A percentile compares a stretch with the other conserved stretches of the same genome.
These are phyloP conservation scores for Telenomus remus DNA, from an alignment of 1,140 invertebrate genomes.

Conservation along the genomic window DNA sequence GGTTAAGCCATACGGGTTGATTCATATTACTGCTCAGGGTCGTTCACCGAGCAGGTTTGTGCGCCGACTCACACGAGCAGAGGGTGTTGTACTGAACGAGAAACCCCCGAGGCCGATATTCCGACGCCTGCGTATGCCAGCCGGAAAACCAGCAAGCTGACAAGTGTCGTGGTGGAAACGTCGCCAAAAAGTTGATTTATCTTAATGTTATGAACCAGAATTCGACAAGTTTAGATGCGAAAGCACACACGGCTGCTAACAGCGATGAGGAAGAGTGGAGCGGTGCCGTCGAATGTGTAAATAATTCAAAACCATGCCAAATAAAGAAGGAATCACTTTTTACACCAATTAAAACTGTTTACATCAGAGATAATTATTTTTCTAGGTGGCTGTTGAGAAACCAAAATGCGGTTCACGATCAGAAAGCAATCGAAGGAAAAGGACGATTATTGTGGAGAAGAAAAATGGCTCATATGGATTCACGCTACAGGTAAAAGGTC, in stretches of 20 bases:
- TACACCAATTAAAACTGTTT: neutral
- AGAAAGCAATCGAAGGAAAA: constrained; percentile 87
- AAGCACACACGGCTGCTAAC: constrained; percentile 64
- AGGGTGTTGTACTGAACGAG: constrained; percentile 40
- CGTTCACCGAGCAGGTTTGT: constrained; percentile 33
- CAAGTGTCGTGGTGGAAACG: neutral
- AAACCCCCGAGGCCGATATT: constrained; percentile 67
- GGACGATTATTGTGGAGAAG: constrained; percentile 94
- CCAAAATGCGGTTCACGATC: constrained; percentile 87
- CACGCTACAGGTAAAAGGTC: constrained; percentile 88
- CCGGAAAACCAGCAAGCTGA: constrained; percentile 17
- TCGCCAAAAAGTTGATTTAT: neutral
- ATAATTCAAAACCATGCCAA: constrained; percentile 8
- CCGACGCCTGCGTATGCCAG: constrained; percentile 63
- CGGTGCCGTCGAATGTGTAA: constrained; percentile 74
- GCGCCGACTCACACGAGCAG: constrained; percentile 42
- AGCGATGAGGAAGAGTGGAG: constrained; percentile 74
- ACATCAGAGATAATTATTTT: neutral
- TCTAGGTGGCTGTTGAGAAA: constrained; percentile 83
- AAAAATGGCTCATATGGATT: constrained; percentile 94
- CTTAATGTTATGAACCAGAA: constrained; percentile 60
- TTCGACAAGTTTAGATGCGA: constrained; percentile 62
- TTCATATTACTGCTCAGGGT: constrained; percentile 11
- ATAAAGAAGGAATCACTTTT: too few relatives aligned
- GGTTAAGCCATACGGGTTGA: constrained; percentile 10